Percentiles rank a stretch among this genome's conserved stretches.
phyloP scores from a whole-genome alignment of 2,113 vertebrate genomes.

The Erythrocebus patas region DNA sequence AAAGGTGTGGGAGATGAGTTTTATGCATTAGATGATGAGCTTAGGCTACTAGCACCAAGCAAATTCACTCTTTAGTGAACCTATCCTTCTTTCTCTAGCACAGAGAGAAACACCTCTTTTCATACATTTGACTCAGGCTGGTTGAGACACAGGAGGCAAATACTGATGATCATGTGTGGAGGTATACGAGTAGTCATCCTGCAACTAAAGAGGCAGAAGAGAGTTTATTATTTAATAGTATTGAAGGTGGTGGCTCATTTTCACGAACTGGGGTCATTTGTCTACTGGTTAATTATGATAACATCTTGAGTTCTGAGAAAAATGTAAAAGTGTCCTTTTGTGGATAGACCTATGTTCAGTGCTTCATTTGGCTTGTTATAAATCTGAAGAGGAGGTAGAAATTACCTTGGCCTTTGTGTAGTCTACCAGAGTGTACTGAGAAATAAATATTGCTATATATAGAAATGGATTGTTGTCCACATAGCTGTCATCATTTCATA shows the following conservation, averaged over 20 bases:
- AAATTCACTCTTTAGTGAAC: neutral
- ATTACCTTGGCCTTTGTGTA: neutral
- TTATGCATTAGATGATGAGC: neutral
- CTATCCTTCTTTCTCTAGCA: neutral
- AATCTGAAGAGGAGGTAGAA: neutral
- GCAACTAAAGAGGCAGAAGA: neutral
- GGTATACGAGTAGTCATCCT: neutral
- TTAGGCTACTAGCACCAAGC: neutral
- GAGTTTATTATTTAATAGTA: neutral
- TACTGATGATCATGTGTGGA: neutral
- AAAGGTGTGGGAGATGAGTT: neutral
- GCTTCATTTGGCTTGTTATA: neutral
- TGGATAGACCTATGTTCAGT: neutral
- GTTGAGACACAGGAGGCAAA: neutral
- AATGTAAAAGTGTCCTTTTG: neutral
- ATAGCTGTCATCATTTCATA: neutral
- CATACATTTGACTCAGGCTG: neutral
- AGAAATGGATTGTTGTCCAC: neutral
- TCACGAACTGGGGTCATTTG: neutral
- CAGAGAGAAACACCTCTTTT: neutral
- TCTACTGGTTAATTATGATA: no score
- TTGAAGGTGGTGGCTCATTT: neutral
- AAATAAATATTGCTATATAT: neutral
- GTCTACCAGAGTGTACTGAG: neutral
- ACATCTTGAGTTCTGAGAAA: neutral